Conservation (phyloP, 2,888 invertebrate genomes). For the Rhopalosiphum nymphaeae region DNA sequence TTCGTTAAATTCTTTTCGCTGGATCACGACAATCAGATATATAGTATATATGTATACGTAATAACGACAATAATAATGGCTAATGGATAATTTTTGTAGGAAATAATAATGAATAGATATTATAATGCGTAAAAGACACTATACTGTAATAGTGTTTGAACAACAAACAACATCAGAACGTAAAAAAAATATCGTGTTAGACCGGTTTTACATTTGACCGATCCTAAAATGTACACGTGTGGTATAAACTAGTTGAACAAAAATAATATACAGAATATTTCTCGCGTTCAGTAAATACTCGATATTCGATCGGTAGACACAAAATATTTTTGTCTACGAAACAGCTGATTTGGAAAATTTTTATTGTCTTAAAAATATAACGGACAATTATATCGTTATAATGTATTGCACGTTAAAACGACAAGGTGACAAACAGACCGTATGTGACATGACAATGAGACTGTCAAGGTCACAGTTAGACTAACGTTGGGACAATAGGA, state of each 20-base stretch:
- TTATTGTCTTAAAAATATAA: neutral
- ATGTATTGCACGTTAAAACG: neutral
- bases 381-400: neutral
- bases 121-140: neutral
- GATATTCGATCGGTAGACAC: neutral
- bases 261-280: neutral
- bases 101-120: neutral
- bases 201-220: neutral
- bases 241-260: neutral
- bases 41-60: accelerated
- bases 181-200: neutral
- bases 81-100: neutral
- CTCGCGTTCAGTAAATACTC: neutral
- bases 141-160: neutral
- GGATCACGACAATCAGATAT: neutral
- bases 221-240: neutral
- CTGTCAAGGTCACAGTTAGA: neutral
- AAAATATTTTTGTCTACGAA: neutral
- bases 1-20: neutral
- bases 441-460: neutral
- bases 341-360: neutral
- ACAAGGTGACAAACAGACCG: neutral
- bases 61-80: neutral
- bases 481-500: neutral
- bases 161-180: neutral